Conservation (phyloP, 1,140 invertebrate genomes). For the Ditylenchus dipsaci region DNA sequence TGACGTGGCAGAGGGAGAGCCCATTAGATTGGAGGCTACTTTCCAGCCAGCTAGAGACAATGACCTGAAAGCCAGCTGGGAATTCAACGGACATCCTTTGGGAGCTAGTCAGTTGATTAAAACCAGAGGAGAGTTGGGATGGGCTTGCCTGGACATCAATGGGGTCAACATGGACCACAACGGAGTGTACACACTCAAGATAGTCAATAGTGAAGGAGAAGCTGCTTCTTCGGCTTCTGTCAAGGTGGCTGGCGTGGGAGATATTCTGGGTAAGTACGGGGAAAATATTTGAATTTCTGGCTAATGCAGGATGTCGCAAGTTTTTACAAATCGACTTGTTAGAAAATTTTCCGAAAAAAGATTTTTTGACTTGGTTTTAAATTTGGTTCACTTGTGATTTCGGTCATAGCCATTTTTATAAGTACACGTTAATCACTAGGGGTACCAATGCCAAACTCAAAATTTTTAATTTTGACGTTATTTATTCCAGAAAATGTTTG, state of each 20-base stretch:
- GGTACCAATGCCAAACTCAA: too few species aligned
- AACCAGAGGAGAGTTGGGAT: constrained; percentile 51
- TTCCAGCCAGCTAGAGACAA: constrained; percentile 70
- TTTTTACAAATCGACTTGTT: too few species aligned
- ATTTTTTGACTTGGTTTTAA: too few species aligned
- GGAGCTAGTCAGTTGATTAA: constrained; percentile 51
- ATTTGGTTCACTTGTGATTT: too few species aligned
- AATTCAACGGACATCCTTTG: constrained; percentile 52
- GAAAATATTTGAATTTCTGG: too few species aligned
- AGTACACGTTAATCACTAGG: too few species aligned
- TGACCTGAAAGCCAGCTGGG: constrained; percentile 40
- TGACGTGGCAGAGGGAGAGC: constrained; percentile 67
- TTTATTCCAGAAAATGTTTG: too few species aligned
- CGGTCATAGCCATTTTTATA: too few species aligned
- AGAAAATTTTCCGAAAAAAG: too few species aligned
- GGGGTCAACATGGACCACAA: constrained; percentile 53
- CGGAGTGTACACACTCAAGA: constrained; percentile 56
- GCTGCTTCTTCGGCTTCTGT: constrained; percentile 69
- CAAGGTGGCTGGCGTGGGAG: constrained; percentile 67
- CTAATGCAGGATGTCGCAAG: too few species aligned
- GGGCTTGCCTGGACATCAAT: constrained; percentile 52
- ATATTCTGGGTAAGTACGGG: constrained; percentile 44
- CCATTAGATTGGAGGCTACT: constrained; percentile 86
- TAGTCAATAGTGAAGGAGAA: constrained; percentile 59
- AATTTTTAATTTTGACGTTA: too few species aligned